A percentile compares a stretch with the other conserved stretches of the same genome.
phyloP scores from a whole-genome alignment of 2,888 invertebrate species.

The Patella pellucida region DNA sequence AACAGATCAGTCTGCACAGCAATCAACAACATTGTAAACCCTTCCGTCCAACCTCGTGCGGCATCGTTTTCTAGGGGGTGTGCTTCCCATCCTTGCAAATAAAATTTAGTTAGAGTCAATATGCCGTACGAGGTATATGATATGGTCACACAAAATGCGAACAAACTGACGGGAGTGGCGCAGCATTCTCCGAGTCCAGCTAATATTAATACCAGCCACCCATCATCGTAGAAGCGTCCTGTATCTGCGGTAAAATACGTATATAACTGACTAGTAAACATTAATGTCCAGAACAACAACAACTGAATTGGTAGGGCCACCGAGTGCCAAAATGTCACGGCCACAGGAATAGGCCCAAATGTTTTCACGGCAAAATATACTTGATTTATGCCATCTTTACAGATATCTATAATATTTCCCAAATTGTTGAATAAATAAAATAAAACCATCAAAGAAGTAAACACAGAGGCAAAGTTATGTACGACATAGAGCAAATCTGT shows the following conservation, averaged over 20 bases:
- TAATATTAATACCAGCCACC: conserved; percentile 69
- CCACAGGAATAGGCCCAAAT: conserved; percentile 67
- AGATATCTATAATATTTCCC: conserved; percentile 66
- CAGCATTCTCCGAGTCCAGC: conserved; percentile 71
- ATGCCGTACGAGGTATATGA: conserved; percentile 72
- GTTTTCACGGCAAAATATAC: conserved; percentile 58
- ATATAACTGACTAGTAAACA: conserved; percentile 71
- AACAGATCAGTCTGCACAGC: conserved; percentile 74
- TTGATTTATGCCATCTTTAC: conserved; percentile 55
- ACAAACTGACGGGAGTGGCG: conserved; percentile 73
- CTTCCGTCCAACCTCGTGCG: conserved; percentile 73
- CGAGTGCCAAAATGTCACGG: conserved; percentile 70
- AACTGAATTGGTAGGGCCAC: conserved; percentile 73
- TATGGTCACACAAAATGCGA: conserved; percentile 73
- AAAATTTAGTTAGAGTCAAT: conserved; percentile 70
- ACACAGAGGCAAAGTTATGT: conserved; percentile 72
- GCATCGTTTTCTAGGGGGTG: conserved; percentile 64
- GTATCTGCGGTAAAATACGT: conserved; percentile 61
- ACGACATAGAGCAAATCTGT: conserved; percentile 65
- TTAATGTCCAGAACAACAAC: conserved; percentile 73
- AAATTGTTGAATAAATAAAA: conserved; percentile 71
- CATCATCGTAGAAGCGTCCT: conserved; percentile 61
- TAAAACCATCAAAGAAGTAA: conserved; percentile 70
- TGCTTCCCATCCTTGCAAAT: conserved; percentile 69
- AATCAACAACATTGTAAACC: conserved; percentile 74